Percentiles rank a stretch among this genome's conserved stretches.
phyloP scores from a whole-genome alignment of 2,888 invertebrate genomes.

The Drosophila atroscutellata region DNA sequence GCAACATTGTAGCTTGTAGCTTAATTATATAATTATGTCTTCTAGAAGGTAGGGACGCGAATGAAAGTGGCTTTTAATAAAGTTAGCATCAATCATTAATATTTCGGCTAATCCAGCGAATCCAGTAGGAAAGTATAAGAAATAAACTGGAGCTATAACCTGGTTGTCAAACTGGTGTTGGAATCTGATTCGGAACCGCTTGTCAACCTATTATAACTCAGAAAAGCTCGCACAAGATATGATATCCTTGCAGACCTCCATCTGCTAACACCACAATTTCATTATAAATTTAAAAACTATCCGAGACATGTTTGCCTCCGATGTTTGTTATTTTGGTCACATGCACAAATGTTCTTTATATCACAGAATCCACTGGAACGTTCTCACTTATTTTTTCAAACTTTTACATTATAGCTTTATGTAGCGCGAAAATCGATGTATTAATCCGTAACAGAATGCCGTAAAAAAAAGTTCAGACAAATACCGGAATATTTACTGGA shows the following conservation, averaged over 20 bases:
- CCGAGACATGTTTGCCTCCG: not conserved
- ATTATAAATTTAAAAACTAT: not conserved
- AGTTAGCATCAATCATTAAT: not conserved
- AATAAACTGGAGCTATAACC: not conserved
- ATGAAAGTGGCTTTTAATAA: not conserved
- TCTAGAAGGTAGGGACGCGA: not conserved
- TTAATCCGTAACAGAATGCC: not conserved
- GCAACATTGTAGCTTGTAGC: not conserved
- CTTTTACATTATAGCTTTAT: no score
- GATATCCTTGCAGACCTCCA: not conserved
- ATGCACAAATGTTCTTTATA: no score
- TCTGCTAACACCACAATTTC: not conserved
- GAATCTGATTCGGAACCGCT: not conserved
- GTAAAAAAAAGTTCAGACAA: not conserved
- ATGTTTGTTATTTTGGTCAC: not conserved
- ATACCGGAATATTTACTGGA: accelerated
- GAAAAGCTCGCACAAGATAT: not conserved
- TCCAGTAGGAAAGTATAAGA: not conserved
- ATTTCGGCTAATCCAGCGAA: no score
- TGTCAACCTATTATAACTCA: accelerated
- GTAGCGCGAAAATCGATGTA: not conserved
- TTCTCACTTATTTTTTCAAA: no score
- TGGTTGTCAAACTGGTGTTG: not conserved
- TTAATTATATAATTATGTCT: not conserved
- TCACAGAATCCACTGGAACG: no score